Base-by-base conservation (phyloP, 2,888 invertebrate genomes). In the Tholera decimalis region DNA sequence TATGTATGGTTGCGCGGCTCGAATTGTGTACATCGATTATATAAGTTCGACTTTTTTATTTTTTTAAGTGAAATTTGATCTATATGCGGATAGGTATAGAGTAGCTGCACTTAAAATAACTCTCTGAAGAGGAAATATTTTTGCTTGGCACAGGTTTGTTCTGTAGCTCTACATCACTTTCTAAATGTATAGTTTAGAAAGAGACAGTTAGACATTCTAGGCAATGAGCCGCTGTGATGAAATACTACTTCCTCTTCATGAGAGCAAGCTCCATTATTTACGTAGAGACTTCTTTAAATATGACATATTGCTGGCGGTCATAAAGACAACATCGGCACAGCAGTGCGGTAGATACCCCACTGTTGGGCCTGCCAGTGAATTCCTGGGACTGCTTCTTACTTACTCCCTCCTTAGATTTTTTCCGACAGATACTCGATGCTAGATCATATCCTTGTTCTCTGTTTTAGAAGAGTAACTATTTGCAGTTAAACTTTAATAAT, bases 401-500 rank as follows among this genome's bases (percentile, higher is more conserved):
- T n/a, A 57, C 58, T 74, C 64, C 55, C 66, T 77, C 51, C 63
- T 50, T 67, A 65, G 70, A 72, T 77, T 80, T 80, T 79, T 80
- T 84, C 79, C 76, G 73, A 75, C 77, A 68, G 79, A 77, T 79
- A 83, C 79, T 84, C 82, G 79, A 80, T 80, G 79, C 79, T 82
- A 81, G 77, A 76, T 77, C 80, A 83, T 82, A 85, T 84, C 82
- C 82, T 83, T 78, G 72, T 82, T 75, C 64, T 69, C 58, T 64
- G 64, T 77, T 70, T 26, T 77, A 67, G 63, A 78, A 71, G 77
- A 68, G 71, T 79, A 77, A 82, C 75, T 88, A 89, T 91, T 88
- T 85, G 88, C 91, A 88, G 89, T 91, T 85, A 87, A 89, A 90
- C 88, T 89, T 90, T 91, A 89, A 86, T 85, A 91, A 89, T 88